Conservation (phyloP, 64 coral and sea anemone species). For the Dendrophyllia cribrosa region DNA sequence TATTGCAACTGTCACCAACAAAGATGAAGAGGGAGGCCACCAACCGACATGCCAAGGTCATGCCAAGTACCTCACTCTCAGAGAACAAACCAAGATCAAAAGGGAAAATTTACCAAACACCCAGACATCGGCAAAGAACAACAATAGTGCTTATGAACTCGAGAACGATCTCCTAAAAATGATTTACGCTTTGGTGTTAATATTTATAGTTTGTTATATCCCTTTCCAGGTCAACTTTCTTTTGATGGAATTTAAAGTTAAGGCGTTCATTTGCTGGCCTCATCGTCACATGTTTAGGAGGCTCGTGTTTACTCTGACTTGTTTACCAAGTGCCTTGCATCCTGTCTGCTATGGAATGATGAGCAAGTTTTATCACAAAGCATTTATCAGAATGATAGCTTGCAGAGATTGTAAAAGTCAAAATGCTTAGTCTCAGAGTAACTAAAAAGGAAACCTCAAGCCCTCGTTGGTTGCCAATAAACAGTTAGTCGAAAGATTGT, state of each 20-base stretch:
- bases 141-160: conserved; percentile 63
- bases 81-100: background rate
- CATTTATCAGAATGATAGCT: conserved; percentile 77
- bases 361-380: conserved; percentile 92
- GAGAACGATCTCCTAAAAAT: conserved; percentile 86
- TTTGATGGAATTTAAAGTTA: conserved; percentile 61
- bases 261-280: conserved; percentile 36
- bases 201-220: conserved; percentile 79
- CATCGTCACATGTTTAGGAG: conserved; percentile 35
- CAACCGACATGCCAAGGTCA: background rate
- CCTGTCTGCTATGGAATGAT: conserved; percentile 93
- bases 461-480: too few relatives aligned
- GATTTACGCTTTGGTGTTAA: conserved; percentile 80
- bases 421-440: background rate
- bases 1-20: background rate
- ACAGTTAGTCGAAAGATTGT: too few relatives aligned
- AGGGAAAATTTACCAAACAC: background rate
- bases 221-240: conserved; percentile 78
- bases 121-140: background rate
- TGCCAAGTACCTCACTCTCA: background rate
- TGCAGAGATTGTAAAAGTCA: conserved; percentile 40
- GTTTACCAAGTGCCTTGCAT: conserved; percentile 84
- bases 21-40: background rate
- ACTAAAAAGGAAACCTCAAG: too few relatives aligned
- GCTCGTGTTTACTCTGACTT: conserved; percentile 38